Conservation (phyloP, 2,797 vertebrate species). For the Glossophaga mutica region DNA sequence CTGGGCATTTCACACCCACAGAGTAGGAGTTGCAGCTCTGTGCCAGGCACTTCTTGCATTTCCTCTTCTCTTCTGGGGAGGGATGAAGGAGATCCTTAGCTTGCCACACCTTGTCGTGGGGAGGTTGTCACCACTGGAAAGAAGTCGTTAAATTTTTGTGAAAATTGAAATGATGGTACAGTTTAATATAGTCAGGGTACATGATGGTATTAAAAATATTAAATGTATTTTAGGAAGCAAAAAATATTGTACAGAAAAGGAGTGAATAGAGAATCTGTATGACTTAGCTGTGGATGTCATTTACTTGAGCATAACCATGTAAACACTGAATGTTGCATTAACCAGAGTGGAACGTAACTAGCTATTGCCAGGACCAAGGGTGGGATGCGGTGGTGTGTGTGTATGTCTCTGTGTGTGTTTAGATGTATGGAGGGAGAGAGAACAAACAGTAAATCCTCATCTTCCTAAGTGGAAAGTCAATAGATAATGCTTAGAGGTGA, state of each 20-base stretch:
- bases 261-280: not conserved
- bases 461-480: not conserved
- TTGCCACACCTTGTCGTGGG: not conserved
- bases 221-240: not conserved
- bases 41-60: not conserved
- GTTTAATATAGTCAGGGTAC: not conserved
- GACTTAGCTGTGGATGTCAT: not conserved
- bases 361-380: no score
- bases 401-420: not conserved
- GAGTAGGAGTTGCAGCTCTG: not conserved
- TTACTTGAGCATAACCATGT: not conserved
- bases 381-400: accelerated
- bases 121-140: not conserved
- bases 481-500: not conserved
- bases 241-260: not conserved
- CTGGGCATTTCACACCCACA: not conserved
- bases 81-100: not conserved
- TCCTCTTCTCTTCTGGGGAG: not conserved
- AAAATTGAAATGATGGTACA: not conserved
- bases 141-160: not conserved
- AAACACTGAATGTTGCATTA: not conserved
- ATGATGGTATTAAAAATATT: not conserved
- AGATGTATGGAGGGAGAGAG: not conserved
- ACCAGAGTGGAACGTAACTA: no score
- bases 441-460: not conserved